These are phyloP conservation scores for Coregonus sp. DNA, from an alignment of 2,797 vertebrate genomes.

Conservation along the genomic window DNA sequence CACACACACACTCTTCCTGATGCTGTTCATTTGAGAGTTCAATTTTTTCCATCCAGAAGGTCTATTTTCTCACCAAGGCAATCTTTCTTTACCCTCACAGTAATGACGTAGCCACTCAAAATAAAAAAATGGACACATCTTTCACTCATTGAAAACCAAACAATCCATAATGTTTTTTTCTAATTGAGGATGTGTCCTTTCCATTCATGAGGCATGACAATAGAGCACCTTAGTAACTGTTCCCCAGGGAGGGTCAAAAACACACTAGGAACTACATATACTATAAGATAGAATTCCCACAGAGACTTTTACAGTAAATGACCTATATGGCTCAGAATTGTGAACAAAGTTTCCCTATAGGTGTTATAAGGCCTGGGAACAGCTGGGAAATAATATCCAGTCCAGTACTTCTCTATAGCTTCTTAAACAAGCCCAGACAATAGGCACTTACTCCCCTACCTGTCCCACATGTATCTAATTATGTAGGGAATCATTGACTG, in stretches of 20 bases:
- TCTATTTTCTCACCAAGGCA: conserved; percentile 34
- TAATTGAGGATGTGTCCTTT: conserved; percentile 30
- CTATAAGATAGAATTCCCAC: conserved; percentile 11
- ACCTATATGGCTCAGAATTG: conserved; percentile 37
- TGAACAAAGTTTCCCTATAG: background rate
- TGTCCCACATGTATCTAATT: conserved; percentile 69
- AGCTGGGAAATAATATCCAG: background rate
- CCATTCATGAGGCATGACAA: conserved; percentile 36
- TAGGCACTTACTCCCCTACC: conserved; percentile 54
- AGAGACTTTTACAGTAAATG: conserved; percentile 32
- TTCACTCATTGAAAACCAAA: conserved; percentile 34
- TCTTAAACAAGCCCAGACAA: background rate
- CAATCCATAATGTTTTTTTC: conserved; percentile 38
- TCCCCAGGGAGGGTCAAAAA: conserved; percentile 20
- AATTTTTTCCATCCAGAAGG: conserved; percentile 28
- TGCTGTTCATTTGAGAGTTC: conserved; percentile 39
- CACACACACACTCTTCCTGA: conserved; percentile 39
- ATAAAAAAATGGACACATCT: conserved; percentile 31
- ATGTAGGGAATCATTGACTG: conserved; percentile 58
- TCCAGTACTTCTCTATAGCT: background rate
- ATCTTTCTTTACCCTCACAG: conserved; percentile 26
- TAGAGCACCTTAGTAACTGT: conserved; percentile 19
- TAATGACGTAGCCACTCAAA: background rate
- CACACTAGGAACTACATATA: conserved; percentile 30
- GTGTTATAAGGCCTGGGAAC: background rate